Evolutionary conservation across 2,797 vertebrate species (phyloP).

Genomic region (Chaenodraco wilsoni): DNA sequence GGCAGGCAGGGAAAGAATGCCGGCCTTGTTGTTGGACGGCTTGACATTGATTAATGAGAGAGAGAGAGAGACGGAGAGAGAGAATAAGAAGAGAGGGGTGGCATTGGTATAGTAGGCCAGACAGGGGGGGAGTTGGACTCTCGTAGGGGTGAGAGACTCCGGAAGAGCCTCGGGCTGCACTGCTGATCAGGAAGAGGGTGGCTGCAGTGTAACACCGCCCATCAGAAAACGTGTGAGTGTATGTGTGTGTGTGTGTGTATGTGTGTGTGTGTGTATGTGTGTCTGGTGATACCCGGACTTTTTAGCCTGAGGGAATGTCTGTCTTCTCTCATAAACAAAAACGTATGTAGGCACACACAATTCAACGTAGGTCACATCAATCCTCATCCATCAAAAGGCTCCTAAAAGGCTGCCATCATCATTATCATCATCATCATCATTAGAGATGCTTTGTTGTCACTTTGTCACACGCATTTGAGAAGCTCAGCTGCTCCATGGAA

Average conservation of each 20-base stretch:
- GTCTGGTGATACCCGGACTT: constrained; percentile 40
- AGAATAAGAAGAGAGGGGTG: constrained; percentile 76
- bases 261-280: constrained; percentile 20
- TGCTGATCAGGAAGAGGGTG: constrained; percentile 67
- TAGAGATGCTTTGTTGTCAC: constrained; percentile 56
- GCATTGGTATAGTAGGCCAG: constrained; percentile 70
- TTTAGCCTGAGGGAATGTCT: constrained; percentile 64
- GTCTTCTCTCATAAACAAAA: constrained; percentile 68
- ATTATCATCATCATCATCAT: constrained; percentile 40
- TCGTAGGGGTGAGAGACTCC: constrained; percentile 64
- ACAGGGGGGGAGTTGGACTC: constrained; percentile 49
- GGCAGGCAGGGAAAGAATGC: constrained; percentile 91
- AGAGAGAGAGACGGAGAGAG: constrained; percentile 80
- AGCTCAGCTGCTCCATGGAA: constrained; percentile 39
- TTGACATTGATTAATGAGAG: constrained; percentile 99
- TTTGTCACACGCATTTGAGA: constrained; percentile 44
- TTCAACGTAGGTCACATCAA: constrained; percentile 65
- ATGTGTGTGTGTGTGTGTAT: neutral
- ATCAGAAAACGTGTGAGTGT: constrained; percentile 38
- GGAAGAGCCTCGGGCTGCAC: constrained; percentile 73
- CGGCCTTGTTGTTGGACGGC: constrained; percentile 93
- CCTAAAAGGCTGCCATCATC: constrained; percentile 53
- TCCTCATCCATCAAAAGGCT: constrained; percentile 71
- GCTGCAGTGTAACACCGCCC: constrained; percentile 45
- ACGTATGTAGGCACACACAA: constrained; percentile 55